A percentile compares a stretch with the other conserved stretches of the same genome.
Evolutionary conservation across 2,888 invertebrate genomes (phyloP).

Genomic region (Metallyticus violacea): DNA sequence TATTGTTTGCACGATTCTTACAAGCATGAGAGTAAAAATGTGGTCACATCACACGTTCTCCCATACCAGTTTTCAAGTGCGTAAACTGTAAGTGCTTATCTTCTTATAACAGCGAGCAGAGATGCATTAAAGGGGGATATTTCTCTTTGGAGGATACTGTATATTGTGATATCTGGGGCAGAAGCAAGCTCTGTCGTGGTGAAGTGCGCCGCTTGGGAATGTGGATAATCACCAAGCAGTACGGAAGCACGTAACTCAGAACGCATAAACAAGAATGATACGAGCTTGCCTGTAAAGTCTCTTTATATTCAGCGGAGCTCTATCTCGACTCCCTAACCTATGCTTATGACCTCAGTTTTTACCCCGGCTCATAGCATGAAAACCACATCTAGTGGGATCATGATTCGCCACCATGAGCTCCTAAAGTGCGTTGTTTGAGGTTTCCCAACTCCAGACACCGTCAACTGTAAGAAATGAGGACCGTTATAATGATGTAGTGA

Average conservation of each 20-base stretch:
- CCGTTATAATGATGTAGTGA: no score
- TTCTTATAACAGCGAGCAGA: no score
- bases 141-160: no score
- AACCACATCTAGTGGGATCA: not conserved
- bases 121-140: no score
- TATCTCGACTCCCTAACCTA: not conserved
- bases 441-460: not conserved
- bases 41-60: no score
- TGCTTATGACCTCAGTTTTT: not conserved
- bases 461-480: no score
- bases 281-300: not conserved
- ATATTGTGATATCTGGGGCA: not conserved
- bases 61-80: no score
- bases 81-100: no score
- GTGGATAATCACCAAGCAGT: not conserved
- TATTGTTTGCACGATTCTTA: no score
- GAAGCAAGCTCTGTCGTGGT: not conserved
- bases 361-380: not conserved
- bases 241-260: not conserved
- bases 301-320: not conserved
- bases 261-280: not conserved
- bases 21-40: no score
- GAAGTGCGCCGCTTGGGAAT: not conserved
- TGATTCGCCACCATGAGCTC: not conserved
- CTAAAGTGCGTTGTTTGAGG: not conserved